Percentiles rank a stretch among this genome's conserved stretches.
Evolutionary conservation across 2,113 vertebrate species (phyloP).

Genomic region (Mobula birostris): DNA sequence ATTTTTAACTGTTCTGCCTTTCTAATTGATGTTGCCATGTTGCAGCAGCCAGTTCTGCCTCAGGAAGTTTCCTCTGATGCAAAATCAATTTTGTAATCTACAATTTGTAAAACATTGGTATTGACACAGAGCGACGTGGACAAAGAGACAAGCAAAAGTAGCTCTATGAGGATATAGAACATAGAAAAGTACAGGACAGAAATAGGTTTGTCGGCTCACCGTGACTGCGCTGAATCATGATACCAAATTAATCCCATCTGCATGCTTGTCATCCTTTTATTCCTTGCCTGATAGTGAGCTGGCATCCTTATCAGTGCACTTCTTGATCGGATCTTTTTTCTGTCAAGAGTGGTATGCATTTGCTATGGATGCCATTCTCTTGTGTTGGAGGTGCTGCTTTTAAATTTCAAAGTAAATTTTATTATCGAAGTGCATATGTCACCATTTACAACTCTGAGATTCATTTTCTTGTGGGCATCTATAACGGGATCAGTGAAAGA

Average conservation of each 20-base stretch:
- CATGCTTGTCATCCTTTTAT: too few species aligned
- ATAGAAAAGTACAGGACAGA: too few species aligned
- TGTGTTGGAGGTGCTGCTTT: background rate
- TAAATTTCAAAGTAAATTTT: too few species aligned
- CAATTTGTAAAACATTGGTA: background rate
- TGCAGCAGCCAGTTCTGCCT: background rate
- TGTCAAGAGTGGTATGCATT: background rate
- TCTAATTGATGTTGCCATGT: background rate
- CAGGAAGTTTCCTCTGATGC: background rate
- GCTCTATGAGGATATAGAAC: background rate
- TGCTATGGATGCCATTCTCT: background rate
- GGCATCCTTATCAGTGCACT: background rate
- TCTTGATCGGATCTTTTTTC: background rate
- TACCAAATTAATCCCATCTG: too few species aligned
- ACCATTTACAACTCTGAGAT: too few species aligned
- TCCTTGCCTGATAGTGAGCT: background rate
- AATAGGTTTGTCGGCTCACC: too few species aligned
- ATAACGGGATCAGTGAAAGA: too few species aligned
- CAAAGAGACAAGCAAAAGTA: background rate
- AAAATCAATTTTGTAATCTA: background rate
- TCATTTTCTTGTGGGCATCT: too few species aligned
- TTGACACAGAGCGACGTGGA: background rate
- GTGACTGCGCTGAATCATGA: too few species aligned
- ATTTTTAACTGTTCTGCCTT: background rate
- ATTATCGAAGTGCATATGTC: too few species aligned